Evolutionary conservation across 2,888 invertebrate genomes (phyloP).

Genomic region (Drosophila anomalipes): DNA sequence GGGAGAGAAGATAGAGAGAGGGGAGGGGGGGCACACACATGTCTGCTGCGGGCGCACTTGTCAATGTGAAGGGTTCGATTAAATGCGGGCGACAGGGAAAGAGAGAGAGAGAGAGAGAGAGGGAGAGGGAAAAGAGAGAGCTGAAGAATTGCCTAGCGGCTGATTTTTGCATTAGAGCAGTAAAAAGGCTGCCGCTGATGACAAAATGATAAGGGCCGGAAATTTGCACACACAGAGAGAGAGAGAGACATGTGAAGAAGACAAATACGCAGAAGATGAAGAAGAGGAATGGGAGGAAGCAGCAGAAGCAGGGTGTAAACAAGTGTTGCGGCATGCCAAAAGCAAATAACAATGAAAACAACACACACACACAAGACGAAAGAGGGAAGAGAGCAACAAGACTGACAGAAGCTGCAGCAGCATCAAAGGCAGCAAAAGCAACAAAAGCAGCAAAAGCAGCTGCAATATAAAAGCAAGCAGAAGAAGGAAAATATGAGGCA

Average conservation of each 20-base stretch:
- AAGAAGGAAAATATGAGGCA: constrained; percentile 3
- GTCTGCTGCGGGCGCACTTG: constrained; percentile 59
- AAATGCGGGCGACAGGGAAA: constrained; percentile 33
- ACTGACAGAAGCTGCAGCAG: not conserved
- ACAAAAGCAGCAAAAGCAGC: not conserved
- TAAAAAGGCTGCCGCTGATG: constrained; percentile 52
- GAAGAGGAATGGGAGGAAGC: not conserved
- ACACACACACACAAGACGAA: constrained; percentile 15
- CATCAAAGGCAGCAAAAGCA: not conserved
- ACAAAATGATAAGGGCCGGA: constrained; percentile 61
- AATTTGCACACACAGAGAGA: constrained; percentile 29
- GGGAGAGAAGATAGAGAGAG: not conserved
- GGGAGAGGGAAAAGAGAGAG: not conserved
- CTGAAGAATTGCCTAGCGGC: constrained; percentile 48
- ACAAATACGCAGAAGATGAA: not conserved
- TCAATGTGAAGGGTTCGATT: constrained; percentile 62
- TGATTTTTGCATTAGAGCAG: constrained; percentile 56
- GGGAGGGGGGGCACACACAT: constrained; percentile 10
- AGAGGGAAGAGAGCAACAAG: not conserved
- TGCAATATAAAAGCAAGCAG: not conserved
- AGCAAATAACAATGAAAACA: constrained; percentile 45
- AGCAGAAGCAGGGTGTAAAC: not conserved
- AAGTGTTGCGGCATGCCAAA: constrained; percentile 34
- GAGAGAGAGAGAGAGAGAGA: not conserved
- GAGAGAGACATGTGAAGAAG: not conserved